phyloP scores from a whole-genome alignment of 2,797 vertebrate genomes.

The Chrosomus eos region DNA sequence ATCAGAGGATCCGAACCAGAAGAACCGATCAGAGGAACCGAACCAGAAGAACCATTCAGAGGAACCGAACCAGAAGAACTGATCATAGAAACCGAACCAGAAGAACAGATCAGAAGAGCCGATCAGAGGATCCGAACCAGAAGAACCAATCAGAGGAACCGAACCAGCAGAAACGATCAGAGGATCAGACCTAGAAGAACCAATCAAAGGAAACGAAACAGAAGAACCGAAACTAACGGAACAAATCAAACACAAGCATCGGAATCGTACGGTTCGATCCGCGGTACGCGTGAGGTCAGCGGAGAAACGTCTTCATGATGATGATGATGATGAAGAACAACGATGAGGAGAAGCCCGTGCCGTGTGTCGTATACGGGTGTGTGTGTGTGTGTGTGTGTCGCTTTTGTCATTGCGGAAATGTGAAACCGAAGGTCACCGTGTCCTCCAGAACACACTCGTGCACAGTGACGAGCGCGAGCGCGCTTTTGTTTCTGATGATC shows the following conservation, averaged over 20 bases:
- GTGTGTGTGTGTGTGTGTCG: background rate
- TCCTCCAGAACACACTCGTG: background rate
- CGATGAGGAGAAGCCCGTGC: background rate
- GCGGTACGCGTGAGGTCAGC: background rate
- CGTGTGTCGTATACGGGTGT: background rate
- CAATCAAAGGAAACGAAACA: no score
- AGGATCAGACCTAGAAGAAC: background rate
- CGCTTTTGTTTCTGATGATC: background rate
- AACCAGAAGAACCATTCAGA: background rate
- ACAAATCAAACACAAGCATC: background rate
- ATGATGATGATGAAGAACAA: background rate
- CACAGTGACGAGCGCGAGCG: background rate
- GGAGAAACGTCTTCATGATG: background rate
- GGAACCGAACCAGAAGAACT: background rate
- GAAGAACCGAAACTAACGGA: background rate
- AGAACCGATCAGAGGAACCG: background rate
- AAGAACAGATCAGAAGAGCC: background rate
- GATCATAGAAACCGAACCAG: background rate
- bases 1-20: background rate
- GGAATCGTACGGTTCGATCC: background rate
- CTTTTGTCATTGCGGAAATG: background rate
- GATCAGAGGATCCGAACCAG: background rate
- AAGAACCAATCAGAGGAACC: background rate
- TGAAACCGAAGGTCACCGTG: background rate
- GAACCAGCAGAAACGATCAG: no score